Evolutionary conservation across 2,888 invertebrate species (phyloP).

Genomic region (Lasioglossum zephyrum): DNA sequence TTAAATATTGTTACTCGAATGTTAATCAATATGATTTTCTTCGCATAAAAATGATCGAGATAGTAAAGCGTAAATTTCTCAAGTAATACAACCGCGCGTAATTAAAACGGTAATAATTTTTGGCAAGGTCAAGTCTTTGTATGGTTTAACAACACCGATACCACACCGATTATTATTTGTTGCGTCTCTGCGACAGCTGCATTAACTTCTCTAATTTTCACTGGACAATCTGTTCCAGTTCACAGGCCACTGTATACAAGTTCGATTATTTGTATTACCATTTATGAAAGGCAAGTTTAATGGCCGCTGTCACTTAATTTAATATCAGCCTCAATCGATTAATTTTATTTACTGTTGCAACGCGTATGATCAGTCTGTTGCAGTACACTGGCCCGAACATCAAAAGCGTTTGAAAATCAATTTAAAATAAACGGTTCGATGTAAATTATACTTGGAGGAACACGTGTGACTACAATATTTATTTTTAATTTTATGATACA

Average conservation of each 20-base stretch:
- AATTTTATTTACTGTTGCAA: conserved; percentile 32
- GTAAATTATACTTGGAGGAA: conserved; percentile 21
- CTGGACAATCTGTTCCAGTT: conserved; percentile 29
- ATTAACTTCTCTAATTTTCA: conserved; percentile 17
- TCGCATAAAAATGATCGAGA: too few relatives aligned
- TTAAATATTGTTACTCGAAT: background rate
- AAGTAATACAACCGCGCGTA: background rate
- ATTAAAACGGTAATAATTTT: too few relatives aligned
- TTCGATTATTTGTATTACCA: conserved; percentile 31
- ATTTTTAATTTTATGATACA: conserved; percentile 3
- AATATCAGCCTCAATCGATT: conserved; percentile 30
- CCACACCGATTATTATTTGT: background rate
- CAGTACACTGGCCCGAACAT: background rate
- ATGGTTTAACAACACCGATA: background rate
- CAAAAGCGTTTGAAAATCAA: conserved; percentile 30
- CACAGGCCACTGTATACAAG: background rate
- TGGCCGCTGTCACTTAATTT: conserved; percentile 35
- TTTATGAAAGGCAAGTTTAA: conserved; percentile 24
- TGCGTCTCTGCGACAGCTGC: background rate
- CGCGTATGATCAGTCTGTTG: conserved; percentile 15
- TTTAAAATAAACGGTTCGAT: conserved; percentile 13
- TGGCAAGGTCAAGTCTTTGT: background rate
- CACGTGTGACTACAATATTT: conserved; percentile 19
- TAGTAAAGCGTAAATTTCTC: background rate
- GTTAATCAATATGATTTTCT: background rate